Evolutionary conservation across 2,888 invertebrate species (phyloP).

Genomic region (Torymus auratus): DNA sequence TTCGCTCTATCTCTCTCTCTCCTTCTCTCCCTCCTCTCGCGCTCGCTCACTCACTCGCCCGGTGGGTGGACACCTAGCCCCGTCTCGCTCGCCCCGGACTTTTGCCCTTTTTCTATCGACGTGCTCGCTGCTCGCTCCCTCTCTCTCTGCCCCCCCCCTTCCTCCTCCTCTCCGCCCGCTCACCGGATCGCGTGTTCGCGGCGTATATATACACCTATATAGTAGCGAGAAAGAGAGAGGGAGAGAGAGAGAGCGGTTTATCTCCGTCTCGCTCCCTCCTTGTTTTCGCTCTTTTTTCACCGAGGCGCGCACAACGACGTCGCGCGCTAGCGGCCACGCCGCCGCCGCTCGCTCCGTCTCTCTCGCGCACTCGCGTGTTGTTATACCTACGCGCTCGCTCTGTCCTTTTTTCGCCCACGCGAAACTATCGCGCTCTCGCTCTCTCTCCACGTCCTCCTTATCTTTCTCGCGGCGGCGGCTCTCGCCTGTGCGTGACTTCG

Average conservation of each 20-base stretch:
- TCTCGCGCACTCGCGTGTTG: constrained; percentile 9
- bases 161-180: background rate
- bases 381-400: constrained; percentile 6
- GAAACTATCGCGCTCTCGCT: background rate
- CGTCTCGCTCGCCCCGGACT: constrained; percentile 7
- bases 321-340: background rate
- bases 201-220: constrained; percentile 54
- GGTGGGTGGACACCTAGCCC: too few species aligned
- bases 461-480: background rate
- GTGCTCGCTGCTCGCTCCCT: constrained; percentile 29
- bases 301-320: constrained; percentile 44
- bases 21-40: background rate
- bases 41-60: constrained; percentile 31
- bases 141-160: constrained; percentile 3
- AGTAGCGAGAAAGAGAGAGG: constrained; percentile 8
- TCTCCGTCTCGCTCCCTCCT: too few species aligned
- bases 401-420: constrained; percentile 37
- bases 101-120: constrained; percentile 1
- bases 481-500: constrained; percentile 23
- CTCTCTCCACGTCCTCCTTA: constrained; percentile 15
- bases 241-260: too few species aligned
- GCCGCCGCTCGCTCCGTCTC: background rate
- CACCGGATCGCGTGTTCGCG: background rate
- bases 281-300: constrained; percentile 46
- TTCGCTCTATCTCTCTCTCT: constrained; percentile 25